phyloP scores from a whole-genome alignment of 2,888 invertebrate species.

The Drosophila phalerata region DNA sequence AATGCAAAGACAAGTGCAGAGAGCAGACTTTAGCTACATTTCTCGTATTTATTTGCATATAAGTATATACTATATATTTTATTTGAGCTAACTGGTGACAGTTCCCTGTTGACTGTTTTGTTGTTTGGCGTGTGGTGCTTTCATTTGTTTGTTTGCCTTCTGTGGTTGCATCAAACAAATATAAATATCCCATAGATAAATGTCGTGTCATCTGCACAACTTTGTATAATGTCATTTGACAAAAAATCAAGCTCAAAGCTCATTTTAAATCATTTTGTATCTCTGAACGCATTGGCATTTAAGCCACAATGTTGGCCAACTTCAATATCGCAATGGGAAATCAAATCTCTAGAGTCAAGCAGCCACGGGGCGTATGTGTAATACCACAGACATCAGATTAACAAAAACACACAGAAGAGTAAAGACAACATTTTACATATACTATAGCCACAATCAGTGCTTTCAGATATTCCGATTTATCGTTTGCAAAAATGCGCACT shows the following conservation, averaged over 20 bases:
- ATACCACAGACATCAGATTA: neutral
- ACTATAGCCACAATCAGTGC: neutral
- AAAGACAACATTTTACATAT: neutral
- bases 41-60: constrained; percentile 18
- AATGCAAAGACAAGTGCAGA: constrained; percentile 23
- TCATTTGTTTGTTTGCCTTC: constrained; percentile 48
- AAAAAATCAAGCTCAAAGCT: constrained; percentile 10
- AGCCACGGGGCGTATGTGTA: constrained; percentile 14
- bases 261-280: neutral
- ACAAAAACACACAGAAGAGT: neutral
- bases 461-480: neutral
- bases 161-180: constrained; percentile 54
- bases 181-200: constrained; percentile 59
- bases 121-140: constrained; percentile 23
- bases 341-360: neutral
- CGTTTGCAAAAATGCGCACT: constrained; percentile 6
- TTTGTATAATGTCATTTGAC: constrained; percentile 39
- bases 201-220: constrained; percentile 33
- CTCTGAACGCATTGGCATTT: neutral
- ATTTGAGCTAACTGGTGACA: neutral
- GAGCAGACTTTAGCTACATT: constrained; percentile 31
- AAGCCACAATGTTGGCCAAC: neutral
- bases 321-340: neutral
- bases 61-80: too few relatives aligned
- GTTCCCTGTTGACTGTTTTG: constrained; percentile 2